These are phyloP conservation scores for Ennomos erosarius DNA, from an alignment of 2,888 invertebrate genomes.

Conservation along the genomic window DNA sequence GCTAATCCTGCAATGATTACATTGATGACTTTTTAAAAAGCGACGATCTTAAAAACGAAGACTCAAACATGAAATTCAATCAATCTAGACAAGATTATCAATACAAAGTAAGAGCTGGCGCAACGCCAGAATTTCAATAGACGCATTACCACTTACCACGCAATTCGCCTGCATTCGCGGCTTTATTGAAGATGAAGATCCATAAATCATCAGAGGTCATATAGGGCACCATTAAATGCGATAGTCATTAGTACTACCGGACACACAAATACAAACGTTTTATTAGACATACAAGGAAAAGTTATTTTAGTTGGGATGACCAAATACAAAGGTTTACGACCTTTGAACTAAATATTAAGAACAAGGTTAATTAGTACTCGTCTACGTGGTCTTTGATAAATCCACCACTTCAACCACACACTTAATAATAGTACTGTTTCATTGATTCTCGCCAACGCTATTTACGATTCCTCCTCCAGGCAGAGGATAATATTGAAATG, in stretches of 20 bases:
- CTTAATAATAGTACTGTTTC: not conserved
- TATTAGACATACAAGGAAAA: constrained; percentile 23
- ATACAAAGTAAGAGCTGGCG: constrained; percentile 10
- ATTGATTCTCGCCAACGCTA: constrained; percentile 2
- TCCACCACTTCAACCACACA: no score
- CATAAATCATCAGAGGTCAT: constrained; percentile 45
- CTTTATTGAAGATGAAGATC: constrained; percentile 25
- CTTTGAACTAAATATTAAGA: constrained; percentile 13
- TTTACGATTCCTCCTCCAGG: constrained; percentile 24
- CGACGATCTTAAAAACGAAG: no score
- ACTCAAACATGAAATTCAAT: no score
- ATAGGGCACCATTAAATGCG: constrained; percentile 39
- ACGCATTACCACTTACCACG: constrained; percentile 30
- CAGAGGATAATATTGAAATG: constrained; percentile 17
- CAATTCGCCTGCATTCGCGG: constrained; percentile 28
- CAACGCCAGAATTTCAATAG: constrained; percentile 18
- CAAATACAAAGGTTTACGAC: constrained; percentile 20
- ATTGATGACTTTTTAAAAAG: no score
- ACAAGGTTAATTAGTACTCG: no score
- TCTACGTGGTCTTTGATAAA: no score
- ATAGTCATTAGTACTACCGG: constrained; percentile 43
- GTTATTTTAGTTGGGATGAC: constrained; percentile 18
- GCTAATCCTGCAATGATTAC: no score
- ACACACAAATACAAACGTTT: constrained; percentile 33
- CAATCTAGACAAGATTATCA: not conserved